Evolutionary conservation across 30 jellyfish, hydroid and myxozoan species (phyloP), one percentile per base, ranked within the genome.

Genomic region (Catostylus mosaicus): DNA sequence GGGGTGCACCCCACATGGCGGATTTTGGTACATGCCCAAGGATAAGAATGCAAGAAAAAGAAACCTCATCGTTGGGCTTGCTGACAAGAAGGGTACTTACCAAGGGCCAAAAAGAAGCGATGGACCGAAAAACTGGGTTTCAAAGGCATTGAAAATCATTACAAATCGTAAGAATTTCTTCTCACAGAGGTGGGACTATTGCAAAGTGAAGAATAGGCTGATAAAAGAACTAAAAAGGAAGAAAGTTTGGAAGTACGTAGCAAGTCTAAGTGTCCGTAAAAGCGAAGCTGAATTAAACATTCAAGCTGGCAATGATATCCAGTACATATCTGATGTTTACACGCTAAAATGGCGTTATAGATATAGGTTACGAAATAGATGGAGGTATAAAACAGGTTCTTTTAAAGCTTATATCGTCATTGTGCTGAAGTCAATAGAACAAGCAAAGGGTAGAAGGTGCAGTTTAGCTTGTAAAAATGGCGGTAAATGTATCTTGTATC

Each of bases 61-160:
- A 64, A 67, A 30, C 20, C 50, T 80, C 43, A 22, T 80, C 11
- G 67, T 67, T 3, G 71, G 67, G 26, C n/a, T 64, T 22, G 60
- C 71, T 48, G 90, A 80, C 40, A 65, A 64, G 36, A 65, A 32
- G 37, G 90, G 90, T 11, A 46, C 90, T 3, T 80, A 80, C n/a
- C n/a, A n/a, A n/a, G n/a, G n/a, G n/a, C n/a, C n/a, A n/a, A n/a
- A n/a, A n/a, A n/a, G n/a, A n/a, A n/a, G n/a, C 35, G 30, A 19
- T 26, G 30, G 23, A 16, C 78, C 56, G 67, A 80, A 36, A 60
- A 23, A 29, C 24, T n/a, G 20, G 16, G 80, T 77, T 5, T 3
- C 60, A 54, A 59, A 9, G 0, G 79, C 80, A 11, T 33, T 77
- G 57, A 69, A 59, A 23, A 20, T 18, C 1, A 77, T 77, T 2